Conservation (phyloP, 2,888 invertebrate species). For the Torymus auratus region DNA sequence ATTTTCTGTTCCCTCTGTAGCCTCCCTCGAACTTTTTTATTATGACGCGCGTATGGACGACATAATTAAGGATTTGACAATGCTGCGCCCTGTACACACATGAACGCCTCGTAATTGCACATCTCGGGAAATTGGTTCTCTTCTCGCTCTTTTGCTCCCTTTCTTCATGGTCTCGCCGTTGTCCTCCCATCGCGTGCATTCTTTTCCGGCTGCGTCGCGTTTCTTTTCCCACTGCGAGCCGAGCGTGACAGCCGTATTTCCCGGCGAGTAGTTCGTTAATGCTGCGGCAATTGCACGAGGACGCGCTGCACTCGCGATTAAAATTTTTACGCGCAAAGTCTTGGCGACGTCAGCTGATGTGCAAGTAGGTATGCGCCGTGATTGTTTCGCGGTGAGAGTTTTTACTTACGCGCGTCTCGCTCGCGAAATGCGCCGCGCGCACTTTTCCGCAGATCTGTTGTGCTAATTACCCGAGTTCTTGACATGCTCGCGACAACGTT, state of each 20-base stretch:
- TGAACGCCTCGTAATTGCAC: slow-evolving; percentile 39
- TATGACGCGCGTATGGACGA: slow-evolving; percentile 42
- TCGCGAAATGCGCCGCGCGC: background rate
- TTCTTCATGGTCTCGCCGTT: slow-evolving; percentile 24
- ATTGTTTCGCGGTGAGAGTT: too few relatives aligned
- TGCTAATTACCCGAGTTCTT: too few relatives aligned
- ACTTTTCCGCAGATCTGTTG: background rate
- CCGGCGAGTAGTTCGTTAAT: too few relatives aligned
- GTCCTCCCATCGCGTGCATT: slow-evolving; percentile 3
- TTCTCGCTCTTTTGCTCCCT: background rate
- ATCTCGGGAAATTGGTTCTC: slow-evolving; percentile 51
- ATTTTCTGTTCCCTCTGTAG: slow-evolving; percentile 15
- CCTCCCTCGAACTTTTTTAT: slow-evolving; percentile 10
- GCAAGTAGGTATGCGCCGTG: too few relatives aligned
- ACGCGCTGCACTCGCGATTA: too few relatives aligned
- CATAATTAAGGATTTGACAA: slow-evolving; percentile 56
- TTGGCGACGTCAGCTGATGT: too few relatives aligned
- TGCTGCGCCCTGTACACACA: background rate
- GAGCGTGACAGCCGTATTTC: too few relatives aligned
- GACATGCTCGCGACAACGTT: too few relatives aligned
- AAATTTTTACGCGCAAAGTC: too few relatives aligned
- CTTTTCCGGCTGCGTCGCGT: background rate
- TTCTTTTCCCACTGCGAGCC: background rate
- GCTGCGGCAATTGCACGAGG: too few relatives aligned
- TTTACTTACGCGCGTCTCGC: too few relatives aligned